phyloP scores from a whole-genome alignment of 1,140 invertebrate species.

The Sinonovacula constricta region DNA sequence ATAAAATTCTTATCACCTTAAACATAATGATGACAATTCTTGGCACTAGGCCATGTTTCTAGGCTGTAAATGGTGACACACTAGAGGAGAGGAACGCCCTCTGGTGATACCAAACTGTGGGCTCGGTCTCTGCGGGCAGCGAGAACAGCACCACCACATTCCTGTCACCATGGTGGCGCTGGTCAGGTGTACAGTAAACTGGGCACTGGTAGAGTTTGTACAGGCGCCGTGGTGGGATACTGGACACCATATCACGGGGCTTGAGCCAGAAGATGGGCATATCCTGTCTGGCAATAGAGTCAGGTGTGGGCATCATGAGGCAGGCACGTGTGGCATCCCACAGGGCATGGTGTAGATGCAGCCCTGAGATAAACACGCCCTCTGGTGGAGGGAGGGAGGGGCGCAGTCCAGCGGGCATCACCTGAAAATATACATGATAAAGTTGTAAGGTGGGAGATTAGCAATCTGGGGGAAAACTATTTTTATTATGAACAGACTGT shows the following conservation, averaged over 20 bases:
- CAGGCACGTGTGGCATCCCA: constrained; percentile 67
- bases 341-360: constrained; percentile 70
- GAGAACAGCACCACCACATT: constrained; percentile 62
- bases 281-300: constrained; percentile 45
- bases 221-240: constrained; percentile 36
- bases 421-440: too few species aligned
- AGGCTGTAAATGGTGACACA: too few species aligned
- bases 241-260: constrained; percentile 45
- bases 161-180: constrained; percentile 56
- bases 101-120: constrained; percentile 62
- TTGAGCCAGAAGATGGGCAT: constrained; percentile 73
- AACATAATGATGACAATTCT: neutral
- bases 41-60: too few species aligned
- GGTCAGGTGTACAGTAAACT: constrained; percentile 58
- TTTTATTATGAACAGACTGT: too few species aligned
- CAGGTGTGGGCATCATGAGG: constrained; percentile 56
- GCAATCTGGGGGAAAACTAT: too few species aligned
- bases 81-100: constrained; percentile 57
- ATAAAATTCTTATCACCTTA: neutral
- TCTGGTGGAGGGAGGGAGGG: constrained; percentile 59
- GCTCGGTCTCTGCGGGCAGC: constrained; percentile 56
- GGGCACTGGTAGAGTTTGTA: constrained; percentile 60
- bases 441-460: too few species aligned
- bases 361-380: constrained; percentile 69
- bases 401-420: constrained; percentile 68